phyloP scores from a whole-genome alignment of 2,113 vertebrate species.

The Spea bombifrons region DNA sequence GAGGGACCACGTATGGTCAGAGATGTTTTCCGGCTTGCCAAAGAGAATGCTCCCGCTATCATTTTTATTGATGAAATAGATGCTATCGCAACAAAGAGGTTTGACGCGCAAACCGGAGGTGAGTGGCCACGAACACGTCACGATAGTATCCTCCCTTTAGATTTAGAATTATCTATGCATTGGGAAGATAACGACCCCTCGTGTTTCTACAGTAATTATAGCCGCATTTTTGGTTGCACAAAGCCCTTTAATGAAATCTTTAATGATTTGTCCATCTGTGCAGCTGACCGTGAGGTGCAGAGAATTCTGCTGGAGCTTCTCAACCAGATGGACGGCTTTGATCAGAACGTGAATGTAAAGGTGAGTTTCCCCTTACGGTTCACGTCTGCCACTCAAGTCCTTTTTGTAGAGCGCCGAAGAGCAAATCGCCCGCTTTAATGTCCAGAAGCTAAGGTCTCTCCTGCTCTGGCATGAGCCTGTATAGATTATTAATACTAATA shows the following conservation, averaged over 20 bases:
- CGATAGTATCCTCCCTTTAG: too few relatives aligned
- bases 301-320: slow-evolving; percentile 89
- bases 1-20: slow-evolving; percentile 94
- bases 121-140: slow-evolving; percentile 44
- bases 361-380: slow-evolving; percentile 52
- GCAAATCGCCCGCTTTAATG: too few relatives aligned
- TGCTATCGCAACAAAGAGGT: slow-evolving; percentile 92
- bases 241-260: background rate
- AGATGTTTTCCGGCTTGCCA: slow-evolving; percentile 92
- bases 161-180: too few relatives aligned
- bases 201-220: too few relatives aligned
- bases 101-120: slow-evolving; percentile 95
- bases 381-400: too few relatives aligned
- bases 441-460: too few relatives aligned
- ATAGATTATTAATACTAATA: too few relatives aligned
- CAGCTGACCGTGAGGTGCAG: slow-evolving; percentile 90
- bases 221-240: too few relatives aligned
- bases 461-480: too few relatives aligned
- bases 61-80: slow-evolving; percentile 97
- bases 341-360: slow-evolving; percentile 95
- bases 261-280: slow-evolving; percentile 6
- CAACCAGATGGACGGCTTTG: slow-evolving; percentile 95
- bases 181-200: too few relatives aligned
- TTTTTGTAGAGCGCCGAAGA: too few relatives aligned
- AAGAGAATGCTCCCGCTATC: slow-evolving; percentile 93